Base-by-base conservation (phyloP, 2,113 vertebrate species). In the Aphyosemion australe region DNA sequence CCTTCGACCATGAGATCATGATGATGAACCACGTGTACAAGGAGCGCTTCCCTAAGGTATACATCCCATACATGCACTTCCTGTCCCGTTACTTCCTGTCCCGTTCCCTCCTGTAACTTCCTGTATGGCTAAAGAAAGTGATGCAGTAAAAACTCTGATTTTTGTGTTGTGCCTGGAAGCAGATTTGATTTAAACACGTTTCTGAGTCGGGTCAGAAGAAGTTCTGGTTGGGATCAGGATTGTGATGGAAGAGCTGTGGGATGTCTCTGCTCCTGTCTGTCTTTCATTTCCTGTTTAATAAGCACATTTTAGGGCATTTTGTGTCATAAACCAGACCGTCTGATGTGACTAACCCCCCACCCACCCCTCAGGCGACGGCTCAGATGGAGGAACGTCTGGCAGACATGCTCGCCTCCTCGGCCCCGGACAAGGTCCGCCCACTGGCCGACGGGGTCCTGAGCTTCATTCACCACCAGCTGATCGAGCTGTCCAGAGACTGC, bases 11-110 rank as follows among this genome's bases (percentile, higher is more conserved):
- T 82, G 97, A 99, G 93, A 98, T 99, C 80, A 94, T 99, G 90
- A 98, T 99, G 97, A 98, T 99, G 96, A 99, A 99, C 91, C 97
- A 99, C 89, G 96, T 99, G 55, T 99, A 99, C 92, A 99, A 98
- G 90, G 97, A 99, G 91, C 92, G 97, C 65, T 99, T 99, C 88
- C 97, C 97, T 7, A 99, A 99, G 96, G 97, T 99, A 87, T 85
- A 94, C 67, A 9, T n/a, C 11, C 6, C 32, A 31, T 10, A 42
- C 11, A 4, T 11, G 9, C 12, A 12, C 41, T 8, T 0, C 34
- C 34, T 37, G 34, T 37, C 7, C 1, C 0, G 26, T 26, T 26
- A 26, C 26, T 26, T n/a, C 26, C 26, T 26, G 26, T 26, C 26
- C 26, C 5, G 26, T 26, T 26, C 1, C 21, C 26, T 26, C 26